Base-by-base conservation (phyloP, 1,140 invertebrate species). In the Caenorhabditis remanei region DNA sequence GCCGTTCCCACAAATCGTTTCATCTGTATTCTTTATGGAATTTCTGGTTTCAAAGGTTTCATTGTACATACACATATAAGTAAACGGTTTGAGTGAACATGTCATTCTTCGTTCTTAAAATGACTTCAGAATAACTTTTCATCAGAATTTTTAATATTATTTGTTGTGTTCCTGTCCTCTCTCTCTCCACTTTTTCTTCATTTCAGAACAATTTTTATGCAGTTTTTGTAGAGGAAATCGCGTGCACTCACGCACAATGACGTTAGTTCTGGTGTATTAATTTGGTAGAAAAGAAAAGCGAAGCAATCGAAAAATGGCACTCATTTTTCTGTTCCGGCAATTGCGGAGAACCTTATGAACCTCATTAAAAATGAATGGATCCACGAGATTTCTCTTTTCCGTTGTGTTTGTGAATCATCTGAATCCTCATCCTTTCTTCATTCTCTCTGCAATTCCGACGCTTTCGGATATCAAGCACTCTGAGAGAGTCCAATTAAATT, bases 341-440 rank as follows among this genome's bases (percentile, higher is more conserved):
- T 50, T 43, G n/a, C 0, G 46, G 24, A 46, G 1, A 65, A 71
- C 65, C 65, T 71, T 43, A 50, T 50, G 71, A 48, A 50, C 46
- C 46, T 79, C 71, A 79, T 79, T 79, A 79, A 79, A 46, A 79
- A 50, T 24, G 71, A 41, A 24, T 79, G 71, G 71, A n/a, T 21
- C 40, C 71, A 50, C 71, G 71, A 50, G 71, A 48, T 50, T 79
- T 24, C 46, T n/a, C 4, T 24, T 50, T 79, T 79, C 46, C 71
- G 43, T 2, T 63, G 21, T 63, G 0, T 6, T 32, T 14, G n/a
- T 79, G 71, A 79, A 53, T 79, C 71, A 79, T 79, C 46, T 79
- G 71, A 43, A 43, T 43, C 24, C 32, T 32, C 41, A 16, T n/a
- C 9, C 9, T 43, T 71, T 71, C 32, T 6, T 11, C 50, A 9